Evolutionary conservation across 2,797 vertebrate genomes (phyloP).

Genomic region (Molossus alvarezi): DNA sequence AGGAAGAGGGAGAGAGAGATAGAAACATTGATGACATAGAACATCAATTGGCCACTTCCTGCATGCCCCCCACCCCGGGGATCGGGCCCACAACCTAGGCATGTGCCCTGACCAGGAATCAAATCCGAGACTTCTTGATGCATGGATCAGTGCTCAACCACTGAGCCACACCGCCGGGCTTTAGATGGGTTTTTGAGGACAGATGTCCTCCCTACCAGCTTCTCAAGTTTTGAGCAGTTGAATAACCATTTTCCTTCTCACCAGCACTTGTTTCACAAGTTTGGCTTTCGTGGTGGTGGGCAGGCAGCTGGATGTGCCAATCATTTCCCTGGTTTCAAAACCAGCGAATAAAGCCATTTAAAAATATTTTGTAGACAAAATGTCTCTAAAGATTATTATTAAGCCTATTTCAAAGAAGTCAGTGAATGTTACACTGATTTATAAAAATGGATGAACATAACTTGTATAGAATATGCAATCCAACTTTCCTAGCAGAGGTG

Average conservation of each 20-base stretch:
- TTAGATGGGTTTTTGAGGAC: background rate
- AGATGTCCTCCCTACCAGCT: background rate
- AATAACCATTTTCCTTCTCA: background rate
- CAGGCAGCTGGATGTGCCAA: background rate
- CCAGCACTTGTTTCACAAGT: background rate
- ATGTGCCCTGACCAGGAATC: too few relatives aligned
- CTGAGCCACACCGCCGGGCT: background rate
- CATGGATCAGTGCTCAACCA: too few relatives aligned
- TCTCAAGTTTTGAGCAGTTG: background rate
- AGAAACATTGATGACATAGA: too few relatives aligned
- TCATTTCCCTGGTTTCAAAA: slow-evolving; percentile 6
- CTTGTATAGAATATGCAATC: background rate
- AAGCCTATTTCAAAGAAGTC: slow-evolving; percentile 54
- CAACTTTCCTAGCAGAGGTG: background rate
- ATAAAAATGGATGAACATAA: background rate
- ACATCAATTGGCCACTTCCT: too few relatives aligned
- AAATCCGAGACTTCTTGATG: too few relatives aligned
- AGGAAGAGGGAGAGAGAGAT: too few relatives aligned
- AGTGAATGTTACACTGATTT: background rate
- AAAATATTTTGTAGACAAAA: slow-evolving; percentile 41
- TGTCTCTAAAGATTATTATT: slow-evolving; percentile 16
- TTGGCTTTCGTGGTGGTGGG: background rate
- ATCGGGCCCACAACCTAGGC: too few relatives aligned
- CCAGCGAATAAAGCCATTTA: background rate
- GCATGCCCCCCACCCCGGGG: too few relatives aligned